Conservation (phyloP, 2,888 invertebrate species). For the Caenorhabditis sp. region DNA sequence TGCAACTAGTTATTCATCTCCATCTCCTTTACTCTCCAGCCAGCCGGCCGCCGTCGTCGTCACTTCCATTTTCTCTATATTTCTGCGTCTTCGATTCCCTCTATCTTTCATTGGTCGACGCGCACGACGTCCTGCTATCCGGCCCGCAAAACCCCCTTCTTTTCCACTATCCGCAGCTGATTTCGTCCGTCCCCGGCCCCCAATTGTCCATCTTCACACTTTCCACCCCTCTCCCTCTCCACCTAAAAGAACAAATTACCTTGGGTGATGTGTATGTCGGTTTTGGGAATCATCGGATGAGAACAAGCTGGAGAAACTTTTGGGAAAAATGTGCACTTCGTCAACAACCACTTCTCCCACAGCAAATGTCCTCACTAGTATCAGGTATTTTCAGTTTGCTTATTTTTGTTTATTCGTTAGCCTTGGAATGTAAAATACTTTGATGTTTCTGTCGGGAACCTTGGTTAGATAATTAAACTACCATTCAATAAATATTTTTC, state of each 20-base stretch:
- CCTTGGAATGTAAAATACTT: neutral
- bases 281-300: neutral
- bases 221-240: slow-evolving; percentile 30
- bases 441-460: no score
- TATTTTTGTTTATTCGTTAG: neutral
- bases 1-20: slow-evolving; percentile 57
- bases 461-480: no score
- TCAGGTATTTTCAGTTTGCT: no score
- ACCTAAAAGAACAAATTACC: slow-evolving; percentile 3
- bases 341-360: slow-evolving; percentile 5
- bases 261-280: neutral
- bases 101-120: slow-evolving; percentile 40
- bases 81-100: slow-evolving; percentile 40
- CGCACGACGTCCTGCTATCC: slow-evolving; percentile 46
- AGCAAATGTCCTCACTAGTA: slow-evolving; percentile 48
- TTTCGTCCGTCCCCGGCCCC: slow-evolving; percentile 38
- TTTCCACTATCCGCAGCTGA: slow-evolving; percentile 58
- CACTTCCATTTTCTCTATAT: slow-evolving; percentile 31
- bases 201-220: slow-evolving; percentile 49
- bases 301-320: neutral
- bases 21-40: slow-evolving; percentile 16
- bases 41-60: slow-evolving; percentile 24
- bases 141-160: slow-evolving; percentile 45
- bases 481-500: no score
- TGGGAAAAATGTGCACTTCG: slow-evolving; percentile 41